phyloP scores from a whole-genome alignment of 2,888 invertebrate genomes.

The Eupithecia pulchellata region DNA sequence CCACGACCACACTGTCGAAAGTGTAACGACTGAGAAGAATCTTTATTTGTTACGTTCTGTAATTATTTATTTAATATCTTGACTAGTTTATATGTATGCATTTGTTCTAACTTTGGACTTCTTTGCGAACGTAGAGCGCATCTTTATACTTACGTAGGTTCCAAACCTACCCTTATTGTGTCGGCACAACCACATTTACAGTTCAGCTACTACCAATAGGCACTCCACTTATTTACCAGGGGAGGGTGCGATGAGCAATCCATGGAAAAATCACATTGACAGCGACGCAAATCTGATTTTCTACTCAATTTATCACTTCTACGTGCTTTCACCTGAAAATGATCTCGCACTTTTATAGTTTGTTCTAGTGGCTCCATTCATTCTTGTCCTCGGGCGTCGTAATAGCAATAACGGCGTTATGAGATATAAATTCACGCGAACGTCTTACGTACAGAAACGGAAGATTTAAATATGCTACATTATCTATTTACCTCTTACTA shows the following conservation, averaged over 20 bases:
- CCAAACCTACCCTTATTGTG: background rate
- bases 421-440: background rate
- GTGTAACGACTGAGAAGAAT: too few relatives aligned
- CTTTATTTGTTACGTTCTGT: too few relatives aligned
- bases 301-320: conserved; percentile 49
- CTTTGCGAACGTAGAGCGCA: too few relatives aligned
- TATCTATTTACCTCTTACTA: background rate
- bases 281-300: conserved; percentile 53
- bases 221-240: conserved; percentile 59
- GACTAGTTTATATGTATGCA: too few relatives aligned
- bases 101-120: too few relatives aligned
- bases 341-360: conserved; percentile 4
- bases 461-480: background rate
- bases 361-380: background rate
- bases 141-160: background rate
- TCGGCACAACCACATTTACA: conserved; percentile 28
- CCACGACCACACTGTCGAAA: too few relatives aligned
- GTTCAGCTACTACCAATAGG: background rate
- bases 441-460: too few relatives aligned
- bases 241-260: conserved; percentile 52
- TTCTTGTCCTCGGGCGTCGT: background rate
- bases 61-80: too few relatives aligned
- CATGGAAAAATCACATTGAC: conserved; percentile 61
- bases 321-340: conserved; percentile 11
- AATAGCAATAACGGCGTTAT: background rate